Percentiles rank a stretch among this genome's conserved stretches.
Evolutionary conservation across 2,888 invertebrate genomes (phyloP).

Genomic region (Branchellion lobata): DNA sequence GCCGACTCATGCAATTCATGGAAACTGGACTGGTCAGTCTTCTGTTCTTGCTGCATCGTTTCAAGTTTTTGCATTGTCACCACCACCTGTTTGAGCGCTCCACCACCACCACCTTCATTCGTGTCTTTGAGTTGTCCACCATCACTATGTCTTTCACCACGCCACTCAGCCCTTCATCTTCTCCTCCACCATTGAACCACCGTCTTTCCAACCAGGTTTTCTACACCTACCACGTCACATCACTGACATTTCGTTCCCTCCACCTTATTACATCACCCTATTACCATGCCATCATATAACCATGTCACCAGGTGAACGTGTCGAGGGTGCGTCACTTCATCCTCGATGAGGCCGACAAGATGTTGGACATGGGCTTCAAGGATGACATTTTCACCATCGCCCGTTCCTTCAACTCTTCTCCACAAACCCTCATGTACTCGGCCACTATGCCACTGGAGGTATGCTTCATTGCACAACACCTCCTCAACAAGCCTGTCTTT

Average conservation of each 20-base stretch:
- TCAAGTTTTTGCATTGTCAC: background rate
- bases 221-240: background rate
- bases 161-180: too few species aligned
- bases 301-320: constrained; percentile 64
- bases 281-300: too few species aligned
- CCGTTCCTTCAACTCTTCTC: constrained; percentile 54
- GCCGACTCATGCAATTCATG: constrained; percentile 72
- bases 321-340: constrained; percentile 69
- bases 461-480: constrained; percentile 78
- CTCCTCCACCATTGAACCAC: too few species aligned
- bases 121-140: too few species aligned
- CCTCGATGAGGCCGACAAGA: constrained; percentile 79
- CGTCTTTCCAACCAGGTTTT: too few species aligned
- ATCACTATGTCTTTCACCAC: too few species aligned
- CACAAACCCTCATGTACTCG: constrained; percentile 73
- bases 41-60: background rate
- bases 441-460: constrained; percentile 75
- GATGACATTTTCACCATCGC: constrained; percentile 58
- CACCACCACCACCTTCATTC: too few species aligned
- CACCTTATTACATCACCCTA: too few species aligned
- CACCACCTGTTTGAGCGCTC: too few species aligned
- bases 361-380: constrained; percentile 76
- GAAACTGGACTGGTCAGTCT: constrained; percentile 63
- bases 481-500: constrained; percentile 75
- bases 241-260: too few species aligned